Evolutionary conservation across 1,140 invertebrate genomes (phyloP), one percentile per base, ranked within the genome.

Genomic region (Lepidostoma basale): DNA sequence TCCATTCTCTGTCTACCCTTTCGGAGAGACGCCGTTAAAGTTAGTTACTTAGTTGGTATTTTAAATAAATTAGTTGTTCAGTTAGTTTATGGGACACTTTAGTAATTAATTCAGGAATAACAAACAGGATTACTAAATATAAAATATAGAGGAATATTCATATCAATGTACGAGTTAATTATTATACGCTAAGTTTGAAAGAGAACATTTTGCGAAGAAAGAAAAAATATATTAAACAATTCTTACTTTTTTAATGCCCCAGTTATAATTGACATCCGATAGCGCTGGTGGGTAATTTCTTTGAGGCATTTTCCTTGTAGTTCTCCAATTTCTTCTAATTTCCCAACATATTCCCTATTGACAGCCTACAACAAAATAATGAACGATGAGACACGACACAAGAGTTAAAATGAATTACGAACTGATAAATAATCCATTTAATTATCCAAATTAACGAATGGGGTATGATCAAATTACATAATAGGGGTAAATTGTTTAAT

Each of bases 281-380:
- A 97, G 67, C 89, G 87, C 78, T 97, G 95, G 83, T 98, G 95
- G 67, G 87, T 87, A 68, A 97, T 88, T 76, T 93, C 91, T 77
- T 92, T 92, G 44, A 93, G 81, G 83, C 94, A 97, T 89, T 94
- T 91, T 77, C 90, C 88, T 81, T 98, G 95, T 12, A 93, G 81
- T 73, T 89, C 88, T 30, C 88, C 85, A 36, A 97, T 83, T 81
- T 95, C 89, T 75, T 95, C 92, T 67, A 97, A 83, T 80, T 95
- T 92, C 54, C 88, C 84, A 36, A 90, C 80, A 85, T 97, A 97
- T 52, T 91, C 88, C 76, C 92, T 91, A 79, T 95, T 95, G 69
- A 88, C 77, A 71, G 81, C 82, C 92, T 95, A 79, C 33, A 86
- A 85, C 66, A 76, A 76, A 76, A 74, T 74, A 18, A 8, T 33